Percentiles rank a stretch among this genome's conserved stretches.
Conservation (phyloP, 2,113 vertebrate genomes). For the Psephotus haematonotus region DNA sequence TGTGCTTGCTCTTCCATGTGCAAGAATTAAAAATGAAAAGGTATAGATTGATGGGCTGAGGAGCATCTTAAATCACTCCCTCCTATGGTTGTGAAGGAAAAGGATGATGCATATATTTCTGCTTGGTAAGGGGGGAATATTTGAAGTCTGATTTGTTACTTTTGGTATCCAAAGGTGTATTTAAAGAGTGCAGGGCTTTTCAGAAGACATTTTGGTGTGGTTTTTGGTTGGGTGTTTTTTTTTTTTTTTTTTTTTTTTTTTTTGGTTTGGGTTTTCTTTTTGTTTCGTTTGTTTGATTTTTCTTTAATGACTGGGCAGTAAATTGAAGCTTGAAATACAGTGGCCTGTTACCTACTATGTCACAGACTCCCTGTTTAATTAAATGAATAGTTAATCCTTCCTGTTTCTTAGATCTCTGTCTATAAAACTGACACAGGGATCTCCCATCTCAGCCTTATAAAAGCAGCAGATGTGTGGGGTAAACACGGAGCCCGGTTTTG, state of each 20-base stretch:
- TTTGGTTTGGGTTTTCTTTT: neutral
- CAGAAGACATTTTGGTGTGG: neutral
- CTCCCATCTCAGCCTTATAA: neutral
- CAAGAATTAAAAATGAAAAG: neutral
- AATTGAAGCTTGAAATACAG: neutral
- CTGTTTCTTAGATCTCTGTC: neutral
- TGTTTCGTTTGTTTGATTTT: neutral
- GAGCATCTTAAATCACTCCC: neutral
- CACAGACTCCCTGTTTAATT: neutral
- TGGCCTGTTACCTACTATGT: neutral
- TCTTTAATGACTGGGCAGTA: neutral
- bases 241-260: too few species aligned
- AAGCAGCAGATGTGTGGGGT: neutral
- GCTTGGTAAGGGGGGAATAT: neutral
- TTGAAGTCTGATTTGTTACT: neutral
- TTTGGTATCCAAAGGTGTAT: neutral
- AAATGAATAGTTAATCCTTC: neutral
- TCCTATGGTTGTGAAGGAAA: neutral
- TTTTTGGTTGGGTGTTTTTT: neutral
- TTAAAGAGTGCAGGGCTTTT: neutral
- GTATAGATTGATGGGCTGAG: neutral
- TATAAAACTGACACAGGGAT: neutral
- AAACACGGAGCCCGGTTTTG: fast-evolving
- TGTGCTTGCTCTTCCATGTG: neutral
- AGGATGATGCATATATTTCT: fast-evolving